Conservation (phyloP, 2,888 invertebrate genomes). For the Tinea semifulvella region DNA sequence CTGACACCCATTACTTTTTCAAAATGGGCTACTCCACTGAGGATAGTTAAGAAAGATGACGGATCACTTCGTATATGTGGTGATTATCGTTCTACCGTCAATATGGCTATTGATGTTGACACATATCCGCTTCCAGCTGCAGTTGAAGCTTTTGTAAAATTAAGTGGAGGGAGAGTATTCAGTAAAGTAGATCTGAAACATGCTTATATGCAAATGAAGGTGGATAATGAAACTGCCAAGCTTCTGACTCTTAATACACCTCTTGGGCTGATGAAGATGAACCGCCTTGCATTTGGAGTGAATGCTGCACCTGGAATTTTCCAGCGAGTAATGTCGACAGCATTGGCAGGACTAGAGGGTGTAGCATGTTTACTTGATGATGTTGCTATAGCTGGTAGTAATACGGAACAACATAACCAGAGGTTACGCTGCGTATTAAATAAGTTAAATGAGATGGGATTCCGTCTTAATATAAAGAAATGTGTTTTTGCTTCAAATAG, state of each 20-base stretch:
- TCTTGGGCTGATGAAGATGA: conserved; percentile 20
- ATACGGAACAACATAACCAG: conserved; percentile 16
- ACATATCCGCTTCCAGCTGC: conserved; percentile 20
- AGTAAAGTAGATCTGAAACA: conserved; percentile 22
- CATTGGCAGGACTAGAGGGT: conserved; percentile 20
- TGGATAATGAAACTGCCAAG: conserved; percentile 18
- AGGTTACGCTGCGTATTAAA: conserved; percentile 16
- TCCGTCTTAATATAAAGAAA: conserved; percentile 16
- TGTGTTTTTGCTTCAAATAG: conserved; percentile 12
- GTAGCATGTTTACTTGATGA: conserved; percentile 20
- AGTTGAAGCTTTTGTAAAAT: conserved; percentile 18
- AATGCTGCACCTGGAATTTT: conserved; percentile 20
- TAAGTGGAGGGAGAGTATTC: conserved; percentile 20
- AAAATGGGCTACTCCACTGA: conserved; percentile 19
- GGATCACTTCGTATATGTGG: conserved; percentile 19
- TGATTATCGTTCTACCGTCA: conserved; percentile 21
- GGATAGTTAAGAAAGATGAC: conserved; percentile 17
- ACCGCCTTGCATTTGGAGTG: conserved; percentile 21
- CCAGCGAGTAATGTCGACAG: conserved; percentile 19
- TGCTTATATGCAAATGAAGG: conserved; percentile 21
- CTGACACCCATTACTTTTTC: conserved; percentile 19
- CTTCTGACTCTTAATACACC: conserved; percentile 22
- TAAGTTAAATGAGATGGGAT: conserved; percentile 16
- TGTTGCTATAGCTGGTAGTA: conserved; percentile 17
- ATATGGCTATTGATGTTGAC: conserved; percentile 17